Percentiles rank a stretch among this genome's conserved stretches.
phyloP scores from a whole-genome alignment of 2,888 invertebrate species.

The Phoronis australis region DNA sequence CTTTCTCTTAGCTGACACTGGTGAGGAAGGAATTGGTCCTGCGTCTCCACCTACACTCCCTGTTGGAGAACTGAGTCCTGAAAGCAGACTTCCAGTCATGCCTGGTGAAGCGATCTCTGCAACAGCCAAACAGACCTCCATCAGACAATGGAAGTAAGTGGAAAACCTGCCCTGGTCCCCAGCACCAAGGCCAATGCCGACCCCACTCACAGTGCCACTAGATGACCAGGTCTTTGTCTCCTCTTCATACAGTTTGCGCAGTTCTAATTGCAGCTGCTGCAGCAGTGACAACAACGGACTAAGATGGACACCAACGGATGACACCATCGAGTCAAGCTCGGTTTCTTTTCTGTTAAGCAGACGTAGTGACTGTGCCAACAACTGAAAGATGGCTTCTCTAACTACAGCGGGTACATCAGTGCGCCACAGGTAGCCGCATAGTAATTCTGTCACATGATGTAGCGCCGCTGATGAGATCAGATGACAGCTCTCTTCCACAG shows the following conservation, averaged over 20 bases:
- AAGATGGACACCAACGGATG: constrained; percentile 25
- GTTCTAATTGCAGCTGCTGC: constrained; percentile 38
- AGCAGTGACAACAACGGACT: constrained; percentile 33
- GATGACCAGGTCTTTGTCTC: constrained; percentile 41
- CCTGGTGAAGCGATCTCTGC: constrained; percentile 29
- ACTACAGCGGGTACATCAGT: constrained; percentile 43
- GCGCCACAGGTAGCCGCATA: constrained; percentile 43
- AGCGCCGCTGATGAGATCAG: constrained; percentile 40
- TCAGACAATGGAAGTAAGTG: constrained; percentile 44
- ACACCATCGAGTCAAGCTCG: constrained; percentile 19
- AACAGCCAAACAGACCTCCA: constrained; percentile 44
- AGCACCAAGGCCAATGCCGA: constrained; percentile 36
- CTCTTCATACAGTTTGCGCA: constrained; percentile 41
- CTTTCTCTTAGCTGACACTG: constrained; percentile 40
- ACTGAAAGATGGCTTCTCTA: constrained; percentile 46
- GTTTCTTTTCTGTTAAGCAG: constrained; percentile 38
- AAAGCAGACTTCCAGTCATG: constrained; percentile 1
- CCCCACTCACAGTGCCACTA: constrained; percentile 27
- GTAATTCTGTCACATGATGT: constrained; percentile 38
- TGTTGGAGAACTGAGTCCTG: background rate
- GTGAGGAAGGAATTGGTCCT: constrained; percentile 19
- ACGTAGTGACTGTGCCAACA: constrained; percentile 43
- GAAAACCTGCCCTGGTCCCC: constrained; percentile 43
- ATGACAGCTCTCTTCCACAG: background rate
- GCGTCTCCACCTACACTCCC: background rate